These are phyloP conservation scores for Drosophila tripunctata DNA, from an alignment of 2,888 invertebrate genomes.

Conservation along the genomic window DNA sequence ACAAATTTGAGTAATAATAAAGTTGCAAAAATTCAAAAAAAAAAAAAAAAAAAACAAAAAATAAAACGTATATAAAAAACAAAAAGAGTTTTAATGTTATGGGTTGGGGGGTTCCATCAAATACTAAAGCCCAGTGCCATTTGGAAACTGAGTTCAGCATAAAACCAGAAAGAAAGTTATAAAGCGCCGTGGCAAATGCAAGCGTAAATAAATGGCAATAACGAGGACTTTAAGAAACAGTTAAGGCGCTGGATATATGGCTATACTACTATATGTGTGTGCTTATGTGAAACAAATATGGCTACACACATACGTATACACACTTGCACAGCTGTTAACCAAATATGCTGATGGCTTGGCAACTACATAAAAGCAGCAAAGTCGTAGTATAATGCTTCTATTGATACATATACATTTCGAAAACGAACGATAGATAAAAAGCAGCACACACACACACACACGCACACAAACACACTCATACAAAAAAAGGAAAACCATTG, in stretches of 20 bases:
- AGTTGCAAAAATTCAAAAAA: slow-evolving; percentile 68
- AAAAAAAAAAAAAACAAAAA: slow-evolving; percentile 38
- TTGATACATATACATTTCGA: slow-evolving; percentile 58
- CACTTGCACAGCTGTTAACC: slow-evolving; percentile 46
- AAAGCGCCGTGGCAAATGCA: slow-evolving; percentile 21
- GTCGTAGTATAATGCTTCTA: slow-evolving; percentile 47
- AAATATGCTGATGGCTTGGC: slow-evolving; percentile 58
- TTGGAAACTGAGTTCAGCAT: slow-evolving; percentile 10
- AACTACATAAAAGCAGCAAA: slow-evolving; percentile 51
- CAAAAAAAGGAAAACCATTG: slow-evolving; percentile 65
- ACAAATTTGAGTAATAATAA: slow-evolving; percentile 73
- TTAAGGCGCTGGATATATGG: slow-evolving; percentile 53
- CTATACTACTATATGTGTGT: slow-evolving; percentile 20
- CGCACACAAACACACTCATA: slow-evolving; percentile 26
- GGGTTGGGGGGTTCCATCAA: background rate
- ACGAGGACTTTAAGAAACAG: slow-evolving; percentile 51
- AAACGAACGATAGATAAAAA: slow-evolving; percentile 34
- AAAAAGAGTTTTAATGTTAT: background rate
- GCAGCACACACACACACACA: slow-evolving; percentile 24
- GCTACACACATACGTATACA: slow-evolving; percentile 19
- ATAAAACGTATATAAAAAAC: slow-evolving; percentile 20
- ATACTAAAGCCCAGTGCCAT: slow-evolving; percentile 13
- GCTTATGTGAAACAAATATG: slow-evolving; percentile 53
- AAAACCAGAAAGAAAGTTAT: slow-evolving; percentile 29
- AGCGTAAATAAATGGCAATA: slow-evolving; percentile 52